A percentile compares a stretch with the other conserved stretches of the same genome.
Conservation (phyloP, 1,140 invertebrate species). For the Zaprionus lachaisei region DNA sequence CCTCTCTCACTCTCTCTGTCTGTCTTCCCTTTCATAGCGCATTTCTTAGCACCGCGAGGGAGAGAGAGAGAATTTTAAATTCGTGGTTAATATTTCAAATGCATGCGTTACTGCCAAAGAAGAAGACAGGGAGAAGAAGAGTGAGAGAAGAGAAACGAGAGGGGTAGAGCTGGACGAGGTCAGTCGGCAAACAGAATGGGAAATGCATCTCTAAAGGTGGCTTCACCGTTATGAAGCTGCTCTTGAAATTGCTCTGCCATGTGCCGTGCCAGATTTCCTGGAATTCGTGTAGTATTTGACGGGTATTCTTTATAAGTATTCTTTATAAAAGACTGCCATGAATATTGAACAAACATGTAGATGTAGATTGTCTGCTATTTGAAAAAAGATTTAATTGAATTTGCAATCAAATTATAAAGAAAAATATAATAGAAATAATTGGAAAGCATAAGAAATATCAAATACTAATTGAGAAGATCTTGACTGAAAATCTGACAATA, state of each 20-base stretch:
- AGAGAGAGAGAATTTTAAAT: slow-evolving; percentile 43
- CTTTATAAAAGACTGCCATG: not conserved
- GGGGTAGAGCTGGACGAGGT: not conserved
- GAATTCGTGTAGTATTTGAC: not conserved
- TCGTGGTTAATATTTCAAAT: slow-evolving; percentile 44
- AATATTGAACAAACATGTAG: not conserved
- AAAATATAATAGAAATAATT: not conserved
- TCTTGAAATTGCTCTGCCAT: not conserved
- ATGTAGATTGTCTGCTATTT: not conserved
- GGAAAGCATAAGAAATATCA: not conserved
- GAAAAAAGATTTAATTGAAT: not conserved
- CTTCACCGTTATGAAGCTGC: slow-evolving; percentile 5
- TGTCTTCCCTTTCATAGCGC: not conserved
- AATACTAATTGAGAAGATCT: not conserved
- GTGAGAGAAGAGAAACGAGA: not conserved
- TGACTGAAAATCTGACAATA: not conserved
- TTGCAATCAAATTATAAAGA: not conserved
- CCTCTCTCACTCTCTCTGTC: not conserved
- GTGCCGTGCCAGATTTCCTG: slow-evolving; percentile 4
- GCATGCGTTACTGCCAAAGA: slow-evolving; percentile 31
- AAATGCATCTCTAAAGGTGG: slow-evolving; percentile 5
- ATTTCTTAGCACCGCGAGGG: slow-evolving; percentile 25
- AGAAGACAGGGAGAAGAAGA: not conserved
- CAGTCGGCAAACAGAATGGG: slow-evolving; percentile 4
- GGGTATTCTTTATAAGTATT: not conserved